Base-by-base conservation (phyloP, 2,797 vertebrate genomes). In the Alfaro cultratus region DNA sequence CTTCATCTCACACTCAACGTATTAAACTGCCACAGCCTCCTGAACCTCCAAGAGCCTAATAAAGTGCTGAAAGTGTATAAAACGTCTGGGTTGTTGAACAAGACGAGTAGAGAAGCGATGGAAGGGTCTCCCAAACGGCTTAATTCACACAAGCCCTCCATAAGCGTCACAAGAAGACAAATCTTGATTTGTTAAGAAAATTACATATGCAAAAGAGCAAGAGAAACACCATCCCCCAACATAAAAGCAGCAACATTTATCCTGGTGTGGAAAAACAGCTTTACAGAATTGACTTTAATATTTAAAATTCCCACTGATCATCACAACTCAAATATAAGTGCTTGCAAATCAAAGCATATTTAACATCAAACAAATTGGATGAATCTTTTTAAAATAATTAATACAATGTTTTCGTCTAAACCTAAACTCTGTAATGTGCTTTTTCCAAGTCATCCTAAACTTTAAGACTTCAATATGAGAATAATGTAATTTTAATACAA, bases 151-250 rank as follows among this genome's bases (percentile, higher is more conserved):
- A 78, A 41, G 5, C 80, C 83, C 53, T 74, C 71, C 46, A 71
- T 77, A 49, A 83, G 89, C 81, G 76, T 89, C 87, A 85, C 70
- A 86, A 86, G 83, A 90, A 94, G 75, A 88, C 77, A 88, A 89
- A 77, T 85, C 85, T 93, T 93, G 84, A 94, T 94, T 85, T 82
- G 85, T 92, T 91, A 78, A 86, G 87, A 79, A 91, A 91, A 91
- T 83, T 89, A 68, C 80, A 90, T 82, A 89, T 87, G 78, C 81
- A 90, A 79, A 85, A 29, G 75, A 82, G 57, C 76, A 76, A 31
- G 67, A 57, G 9, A 74, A 60, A 8, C 77, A 71, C 73, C 53
- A 64, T 64, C 31, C 34, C 34, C 62, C 7, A 7, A 64, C 34
- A 67, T 36, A 39, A 67, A 18, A 13, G 8, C 83, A 62, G 80